Percentiles rank a stretch among this genome's conserved stretches.
phyloP scores from a whole-genome alignment of 2,888 invertebrate genomes.

The Volucella bombylans region DNA sequence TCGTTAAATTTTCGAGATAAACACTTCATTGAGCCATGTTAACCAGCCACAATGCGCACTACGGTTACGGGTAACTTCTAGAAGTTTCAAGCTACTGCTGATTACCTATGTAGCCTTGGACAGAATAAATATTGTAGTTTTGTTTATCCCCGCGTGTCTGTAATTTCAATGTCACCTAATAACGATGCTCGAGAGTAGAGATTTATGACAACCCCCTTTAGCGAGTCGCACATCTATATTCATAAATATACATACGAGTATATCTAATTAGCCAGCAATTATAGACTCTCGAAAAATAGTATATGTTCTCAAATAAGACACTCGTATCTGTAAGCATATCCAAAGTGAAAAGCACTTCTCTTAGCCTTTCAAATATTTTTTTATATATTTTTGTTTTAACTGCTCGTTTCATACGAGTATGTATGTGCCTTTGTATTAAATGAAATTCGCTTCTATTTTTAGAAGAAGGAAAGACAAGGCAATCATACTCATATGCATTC shows the following conservation, averaged over 20 bases:
- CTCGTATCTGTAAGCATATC: background rate
- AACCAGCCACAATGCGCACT: constrained; percentile 40
- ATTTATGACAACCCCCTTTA: constrained; percentile 9
- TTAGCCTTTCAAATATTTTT: constrained; percentile 12
- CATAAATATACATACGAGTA: background rate
- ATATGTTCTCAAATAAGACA: background rate
- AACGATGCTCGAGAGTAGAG: constrained; percentile 28
- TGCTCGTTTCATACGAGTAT: constrained; percentile 24
- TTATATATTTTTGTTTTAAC: background rate
- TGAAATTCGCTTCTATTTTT: constrained; percentile 38
- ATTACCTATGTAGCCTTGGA: constrained; percentile 28
- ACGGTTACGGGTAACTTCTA: background rate
- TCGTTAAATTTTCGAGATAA: constrained; percentile 60
- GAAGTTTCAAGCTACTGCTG: constrained; percentile 1
- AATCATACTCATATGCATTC: constrained; percentile 23
- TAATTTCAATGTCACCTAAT: constrained; percentile 60
- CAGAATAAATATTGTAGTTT: background rate
- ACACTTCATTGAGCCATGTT: constrained; percentile 55
- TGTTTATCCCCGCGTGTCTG: background rate
- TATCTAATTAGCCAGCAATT: background rate
- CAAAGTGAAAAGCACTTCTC: background rate
- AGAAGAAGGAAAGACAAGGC: background rate
- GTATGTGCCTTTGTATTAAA: background rate
- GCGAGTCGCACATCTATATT: background rate
- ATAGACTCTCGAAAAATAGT: background rate